Base-by-base conservation (phyloP, 2,113 vertebrate genomes). In the Perognathus longimembris region DNA sequence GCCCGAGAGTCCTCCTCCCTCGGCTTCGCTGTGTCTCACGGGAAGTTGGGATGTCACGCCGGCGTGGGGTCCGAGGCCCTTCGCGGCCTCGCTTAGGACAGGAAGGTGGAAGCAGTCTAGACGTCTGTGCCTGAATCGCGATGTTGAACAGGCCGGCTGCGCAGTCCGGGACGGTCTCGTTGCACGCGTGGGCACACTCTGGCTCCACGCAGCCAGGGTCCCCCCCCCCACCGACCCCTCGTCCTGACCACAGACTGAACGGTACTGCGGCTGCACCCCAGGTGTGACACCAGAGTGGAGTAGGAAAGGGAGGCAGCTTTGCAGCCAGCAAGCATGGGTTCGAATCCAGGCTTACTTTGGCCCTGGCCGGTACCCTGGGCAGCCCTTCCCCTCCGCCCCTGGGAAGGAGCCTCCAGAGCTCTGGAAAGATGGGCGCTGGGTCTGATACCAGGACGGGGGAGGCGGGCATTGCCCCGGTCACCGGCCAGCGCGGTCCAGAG, bases 171-270 rank as follows among this genome's bases (percentile, higher is more conserved):
- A 32, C 10, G 26, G 26, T 30, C 15, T 42, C 61, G 28, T 5
- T 22, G 14, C 6, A 12, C 14, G 61, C 2, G 1, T 0, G 1
- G 0, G 1, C 8, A 0, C 20, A 67, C 3, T 50, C 22, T 32
- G 8, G 22, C n/a, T n/a, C n/a, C n/a, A n/a, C n/a, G 30, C 17
- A 1, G 36, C 71, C 54, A 63, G 28, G 36, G 1, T 17, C 30
- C 42, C 61, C 67, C 42, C 28, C 82, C n/a, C n/a, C n/a, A n/a
- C n/a, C n/a, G 1, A 1, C 54, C 36, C 32, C 21, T 40, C 18
- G 9, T 28, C 42, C 17, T 32, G 5, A 8, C 54, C 45, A 7
- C 5, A 32, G 5, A 15, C 20, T 61, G 38, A n/a, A 34, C 69
- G 38, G 10, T 0, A 1, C 5, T 21, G 57, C 6, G 24, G 9